A percentile compares a stretch with the other conserved stretches of the same genome.
Conservation (phyloP, 2,113 vertebrate species). For the Saimiri boliviensis region DNA sequence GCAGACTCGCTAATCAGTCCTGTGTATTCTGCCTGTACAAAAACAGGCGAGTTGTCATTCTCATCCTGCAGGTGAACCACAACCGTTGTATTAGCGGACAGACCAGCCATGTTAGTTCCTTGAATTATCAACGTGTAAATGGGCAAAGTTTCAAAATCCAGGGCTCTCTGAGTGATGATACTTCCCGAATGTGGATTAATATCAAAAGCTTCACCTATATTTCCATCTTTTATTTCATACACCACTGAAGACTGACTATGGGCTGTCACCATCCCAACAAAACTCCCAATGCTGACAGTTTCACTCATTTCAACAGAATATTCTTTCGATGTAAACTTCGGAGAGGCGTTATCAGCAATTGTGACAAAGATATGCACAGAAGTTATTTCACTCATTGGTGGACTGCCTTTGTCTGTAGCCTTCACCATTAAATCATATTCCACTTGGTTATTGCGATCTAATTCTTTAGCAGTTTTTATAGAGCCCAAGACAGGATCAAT, state of each 20-base stretch:
- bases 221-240: slow-evolving; percentile 96
- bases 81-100: slow-evolving; percentile 90
- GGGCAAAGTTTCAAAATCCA: slow-evolving; percentile 93
- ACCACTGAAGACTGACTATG: slow-evolving; percentile 95
- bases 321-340: slow-evolving; percentile 92
- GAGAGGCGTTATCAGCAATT: slow-evolving; percentile 94
- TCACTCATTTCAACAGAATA: slow-evolving; percentile 95
- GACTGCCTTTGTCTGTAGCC: slow-evolving; percentile 91
- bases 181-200: slow-evolving; percentile 97
- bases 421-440: slow-evolving; percentile 93
- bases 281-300: slow-evolving; percentile 87
- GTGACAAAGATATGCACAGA: slow-evolving; percentile 91
- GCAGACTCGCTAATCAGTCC: slow-evolving; percentile 95
- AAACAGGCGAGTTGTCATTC: slow-evolving; percentile 95
- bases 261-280: slow-evolving; percentile 91
- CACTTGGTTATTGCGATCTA: slow-evolving; percentile 91
- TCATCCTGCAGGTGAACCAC: slow-evolving; percentile 93
- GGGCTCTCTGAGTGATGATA: slow-evolving; percentile 89
- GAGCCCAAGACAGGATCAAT: slow-evolving; percentile 94
- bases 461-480: slow-evolving; percentile 92
- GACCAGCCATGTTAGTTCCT: slow-evolving; percentile 97
- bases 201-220: slow-evolving; percentile 89
- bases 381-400: slow-evolving; percentile 89
- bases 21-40: slow-evolving; percentile 89
- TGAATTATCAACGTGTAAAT: slow-evolving; percentile 91